Conservation (phyloP, 2,113 vertebrate genomes). For the Telmatochromis sp. region DNA sequence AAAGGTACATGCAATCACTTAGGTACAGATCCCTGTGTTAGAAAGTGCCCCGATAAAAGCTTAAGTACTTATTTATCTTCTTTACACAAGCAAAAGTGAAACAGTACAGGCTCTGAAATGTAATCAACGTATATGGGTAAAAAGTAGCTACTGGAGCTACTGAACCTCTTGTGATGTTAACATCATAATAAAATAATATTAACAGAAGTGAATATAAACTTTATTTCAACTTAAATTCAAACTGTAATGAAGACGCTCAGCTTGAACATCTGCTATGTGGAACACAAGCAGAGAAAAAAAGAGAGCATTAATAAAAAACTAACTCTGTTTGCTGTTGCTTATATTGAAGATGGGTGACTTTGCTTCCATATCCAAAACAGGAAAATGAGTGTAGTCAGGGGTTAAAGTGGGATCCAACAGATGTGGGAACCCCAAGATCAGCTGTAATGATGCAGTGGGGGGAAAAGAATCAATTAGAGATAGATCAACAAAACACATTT, state of each 20-base stretch:
- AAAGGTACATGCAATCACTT: not conserved
- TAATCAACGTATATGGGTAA: not conserved
- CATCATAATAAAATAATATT: not conserved
- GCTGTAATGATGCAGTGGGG: not conserved
- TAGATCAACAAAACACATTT: not conserved
- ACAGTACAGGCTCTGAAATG: not conserved
- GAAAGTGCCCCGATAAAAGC: not conserved
- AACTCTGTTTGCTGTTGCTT: not conserved
- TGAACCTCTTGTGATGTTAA: not conserved
- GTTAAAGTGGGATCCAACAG: not conserved
- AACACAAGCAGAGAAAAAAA: not conserved
- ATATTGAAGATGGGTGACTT: not conserved
- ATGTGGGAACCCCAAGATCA: not conserved
- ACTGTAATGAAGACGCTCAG: not conserved
- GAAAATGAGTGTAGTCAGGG: not conserved
- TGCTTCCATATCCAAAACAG: not conserved
- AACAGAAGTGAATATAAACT: not conserved
- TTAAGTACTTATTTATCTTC: not conserved
- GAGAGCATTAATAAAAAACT: not conserved
- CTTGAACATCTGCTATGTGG: not conserved
- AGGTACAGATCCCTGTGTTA: not conserved
- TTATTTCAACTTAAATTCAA: not conserved
- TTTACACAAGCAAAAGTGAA: not conserved
- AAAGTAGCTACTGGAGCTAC: not conserved
- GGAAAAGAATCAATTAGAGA: not conserved